Percentiles rank a stretch among this genome's conserved stretches.
Evolutionary conservation across 2,113 vertebrate species (phyloP).

Genomic region (Ibidorhyncha struthersii): DNA sequence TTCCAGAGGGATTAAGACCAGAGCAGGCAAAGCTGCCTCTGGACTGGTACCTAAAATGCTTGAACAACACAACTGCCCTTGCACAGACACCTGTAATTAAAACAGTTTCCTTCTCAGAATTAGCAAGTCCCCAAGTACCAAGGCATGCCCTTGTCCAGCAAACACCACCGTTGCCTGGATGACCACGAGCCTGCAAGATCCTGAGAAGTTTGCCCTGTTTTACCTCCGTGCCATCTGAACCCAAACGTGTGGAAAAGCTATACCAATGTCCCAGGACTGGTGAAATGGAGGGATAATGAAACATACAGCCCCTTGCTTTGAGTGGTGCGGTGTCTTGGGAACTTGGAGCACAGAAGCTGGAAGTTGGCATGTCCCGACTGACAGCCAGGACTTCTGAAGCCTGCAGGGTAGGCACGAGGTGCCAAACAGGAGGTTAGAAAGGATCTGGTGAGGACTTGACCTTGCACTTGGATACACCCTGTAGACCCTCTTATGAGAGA

Average conservation of each 20-base stretch:
- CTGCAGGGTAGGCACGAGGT: neutral
- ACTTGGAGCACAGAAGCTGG: neutral
- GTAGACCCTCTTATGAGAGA: neutral
- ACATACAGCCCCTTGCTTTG: fast-evolving
- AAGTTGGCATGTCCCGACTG: fast-evolving
- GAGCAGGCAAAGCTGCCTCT: neutral
- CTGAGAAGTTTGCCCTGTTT: neutral
- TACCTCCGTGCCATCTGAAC: neutral
- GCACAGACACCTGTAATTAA: no score
- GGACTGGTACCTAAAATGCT: neutral
- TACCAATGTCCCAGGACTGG: fast-evolving
- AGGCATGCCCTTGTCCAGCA: neutral
- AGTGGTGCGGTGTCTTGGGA: neutral
- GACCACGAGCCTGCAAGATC: no score
- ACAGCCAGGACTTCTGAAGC: neutral
- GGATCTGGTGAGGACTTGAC: neutral
- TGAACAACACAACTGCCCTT: neutral
- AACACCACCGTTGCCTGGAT: fast-evolving
- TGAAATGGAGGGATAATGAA: neutral
- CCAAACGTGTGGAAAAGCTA: neutral
- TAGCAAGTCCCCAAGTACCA: neutral
- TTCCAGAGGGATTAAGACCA: neutral
- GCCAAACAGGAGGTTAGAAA: neutral
- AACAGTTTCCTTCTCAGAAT: neutral
- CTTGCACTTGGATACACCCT: neutral